These are phyloP conservation scores for Vultur gryphus DNA, from an alignment of 2,797 vertebrate genomes.

Conservation along the genomic window DNA sequence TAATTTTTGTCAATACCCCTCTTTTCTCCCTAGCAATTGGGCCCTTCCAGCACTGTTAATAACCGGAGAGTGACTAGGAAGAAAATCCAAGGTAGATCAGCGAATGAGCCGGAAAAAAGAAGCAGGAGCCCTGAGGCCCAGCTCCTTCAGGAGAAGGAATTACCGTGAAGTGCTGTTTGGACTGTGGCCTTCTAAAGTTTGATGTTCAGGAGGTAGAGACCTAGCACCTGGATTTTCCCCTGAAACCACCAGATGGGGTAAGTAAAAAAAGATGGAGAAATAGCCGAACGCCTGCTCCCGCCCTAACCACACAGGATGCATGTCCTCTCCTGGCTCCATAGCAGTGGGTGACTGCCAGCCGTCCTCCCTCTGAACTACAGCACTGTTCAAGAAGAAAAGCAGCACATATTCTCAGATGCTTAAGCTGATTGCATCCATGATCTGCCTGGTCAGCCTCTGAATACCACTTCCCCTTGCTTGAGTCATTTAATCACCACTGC, in stretches of 20 bases:
- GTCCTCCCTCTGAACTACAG: background rate
- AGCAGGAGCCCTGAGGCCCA: background rate
- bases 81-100: background rate
- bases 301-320: background rate
- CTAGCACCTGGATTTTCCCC: background rate
- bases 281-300: background rate
- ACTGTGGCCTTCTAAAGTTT: background rate
- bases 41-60: background rate
- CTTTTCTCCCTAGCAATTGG: background rate
- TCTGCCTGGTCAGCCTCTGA: slow-evolving; percentile 30
- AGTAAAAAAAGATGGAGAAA: background rate
- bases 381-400: background rate
- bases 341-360: background rate
- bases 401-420: background rate
- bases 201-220: background rate
- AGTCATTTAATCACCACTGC: slow-evolving; percentile 18
- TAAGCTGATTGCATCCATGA: slow-evolving; percentile 23
- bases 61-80: background rate
- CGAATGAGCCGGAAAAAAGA: background rate
- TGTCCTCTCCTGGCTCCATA: background rate
- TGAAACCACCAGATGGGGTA: background rate
- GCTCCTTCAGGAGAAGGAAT: background rate
- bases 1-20: background rate
- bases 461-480: background rate
- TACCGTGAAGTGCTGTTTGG: background rate